Conservation (phyloP, 2,797 vertebrate species). For the Chelon labrosus region DNA sequence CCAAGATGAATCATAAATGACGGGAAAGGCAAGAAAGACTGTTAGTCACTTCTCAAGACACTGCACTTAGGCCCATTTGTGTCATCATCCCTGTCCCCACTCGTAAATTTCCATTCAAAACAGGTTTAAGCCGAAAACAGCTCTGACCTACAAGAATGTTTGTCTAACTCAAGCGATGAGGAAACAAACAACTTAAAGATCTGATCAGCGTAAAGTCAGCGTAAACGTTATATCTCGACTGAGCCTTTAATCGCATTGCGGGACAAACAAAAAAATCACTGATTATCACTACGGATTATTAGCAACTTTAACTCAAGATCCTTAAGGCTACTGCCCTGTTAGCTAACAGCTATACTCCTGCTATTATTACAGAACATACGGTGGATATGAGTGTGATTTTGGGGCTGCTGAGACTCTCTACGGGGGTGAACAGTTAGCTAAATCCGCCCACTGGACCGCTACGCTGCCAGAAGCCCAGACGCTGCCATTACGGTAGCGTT, state of each 20-base stretch:
- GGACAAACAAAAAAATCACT: background rate
- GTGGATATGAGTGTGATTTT: rapidly evolving
- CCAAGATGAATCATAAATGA: background rate
- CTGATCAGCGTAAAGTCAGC: background rate
- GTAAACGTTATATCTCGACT: rapidly evolving
- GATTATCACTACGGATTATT: background rate
- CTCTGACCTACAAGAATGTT: background rate
- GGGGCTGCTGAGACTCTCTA: rapidly evolving
- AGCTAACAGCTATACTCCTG: background rate
- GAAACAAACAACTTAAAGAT: background rate
- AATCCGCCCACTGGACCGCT: rapidly evolving
- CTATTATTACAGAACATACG: rapidly evolving
- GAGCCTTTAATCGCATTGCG: background rate
- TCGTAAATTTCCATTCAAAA: background rate
- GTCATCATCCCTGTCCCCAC: background rate
- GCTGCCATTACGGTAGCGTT: background rate
- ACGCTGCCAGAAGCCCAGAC: too few species aligned
- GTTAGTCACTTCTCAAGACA: background rate
- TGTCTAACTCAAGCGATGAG: background rate
- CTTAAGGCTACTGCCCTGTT: too few species aligned
- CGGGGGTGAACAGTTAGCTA: rapidly evolving
- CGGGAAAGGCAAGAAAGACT: background rate
- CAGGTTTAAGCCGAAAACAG: background rate
- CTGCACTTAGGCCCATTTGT: slow-evolving; percentile 6
- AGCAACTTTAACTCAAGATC: background rate